A percentile compares a stretch with the other conserved stretches of the same genome.
Conservation (phyloP, 2,888 invertebrate species). For the Tupiocoris notatus region DNA sequence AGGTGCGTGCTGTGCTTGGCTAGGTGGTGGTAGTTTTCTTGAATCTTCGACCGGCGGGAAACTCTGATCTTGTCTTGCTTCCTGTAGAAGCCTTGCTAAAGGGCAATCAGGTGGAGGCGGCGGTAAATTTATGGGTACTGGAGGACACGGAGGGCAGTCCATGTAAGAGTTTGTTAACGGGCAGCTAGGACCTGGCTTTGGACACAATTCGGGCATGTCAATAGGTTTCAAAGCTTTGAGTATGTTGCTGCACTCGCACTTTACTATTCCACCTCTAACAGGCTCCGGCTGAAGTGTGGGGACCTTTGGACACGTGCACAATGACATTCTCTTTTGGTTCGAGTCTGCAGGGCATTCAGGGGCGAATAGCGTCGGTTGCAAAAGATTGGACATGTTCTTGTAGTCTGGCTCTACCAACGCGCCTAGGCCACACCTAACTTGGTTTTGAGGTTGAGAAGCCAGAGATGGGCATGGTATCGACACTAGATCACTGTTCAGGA, state of each 20-base stretch:
- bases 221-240: constrained; percentile 13
- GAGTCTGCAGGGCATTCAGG: constrained; percentile 34
- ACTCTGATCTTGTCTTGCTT: not conserved
- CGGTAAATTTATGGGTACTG: constrained; percentile 28
- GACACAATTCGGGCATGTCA: not conserved
- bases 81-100: constrained; percentile 20
- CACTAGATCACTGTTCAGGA: not conserved
- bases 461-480: not conserved
- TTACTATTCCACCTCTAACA: not conserved
- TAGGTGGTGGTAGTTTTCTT: not conserved
- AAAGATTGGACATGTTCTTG: constrained; percentile 11
- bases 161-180: not conserved
- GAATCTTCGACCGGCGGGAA: not conserved
- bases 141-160: constrained; percentile 17
- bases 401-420: constrained; percentile 14
- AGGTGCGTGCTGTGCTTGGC: not conserved
- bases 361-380: not conserved
- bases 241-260: constrained; percentile 25
- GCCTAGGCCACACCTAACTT: constrained; percentile 5
- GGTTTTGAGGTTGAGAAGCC: not conserved
- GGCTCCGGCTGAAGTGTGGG: not conserved
- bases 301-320: constrained; percentile 17
- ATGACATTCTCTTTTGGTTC: not conserved
- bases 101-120: constrained; percentile 24
- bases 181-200: not conserved